Conservation (phyloP, 2,113 vertebrate species). For the Macroglossus sobrinus region DNA sequence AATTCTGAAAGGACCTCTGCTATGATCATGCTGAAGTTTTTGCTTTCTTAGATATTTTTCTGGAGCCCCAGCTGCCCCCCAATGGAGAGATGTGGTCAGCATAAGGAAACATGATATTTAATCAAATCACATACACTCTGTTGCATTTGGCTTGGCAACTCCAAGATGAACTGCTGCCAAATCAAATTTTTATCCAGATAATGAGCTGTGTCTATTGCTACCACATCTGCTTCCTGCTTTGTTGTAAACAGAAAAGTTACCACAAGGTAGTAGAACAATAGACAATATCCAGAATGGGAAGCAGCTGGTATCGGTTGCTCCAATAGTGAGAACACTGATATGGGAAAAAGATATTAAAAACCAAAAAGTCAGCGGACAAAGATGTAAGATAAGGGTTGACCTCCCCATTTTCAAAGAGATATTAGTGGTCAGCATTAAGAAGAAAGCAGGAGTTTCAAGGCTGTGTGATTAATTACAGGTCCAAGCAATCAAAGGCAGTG, state of each 20-base stretch:
- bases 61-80: not conserved
- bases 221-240: constrained; percentile 43
- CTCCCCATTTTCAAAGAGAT: not conserved
- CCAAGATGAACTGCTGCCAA: constrained; percentile 2
- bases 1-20: not conserved
- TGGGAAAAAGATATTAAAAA: not conserved
- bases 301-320: not conserved
- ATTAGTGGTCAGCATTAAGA: not conserved
- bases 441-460: not conserved
- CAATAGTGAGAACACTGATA: not conserved
- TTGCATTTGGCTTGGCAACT: constrained; percentile 45
- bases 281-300: not conserved
- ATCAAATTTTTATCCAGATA: constrained; percentile 50
- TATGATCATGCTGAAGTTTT: not conserved
- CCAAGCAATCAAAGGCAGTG: not conserved
- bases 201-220: constrained; percentile 16
- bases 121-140: constrained; percentile 15
- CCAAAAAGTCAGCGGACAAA: not conserved
- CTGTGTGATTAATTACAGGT: not conserved
- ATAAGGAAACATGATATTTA: constrained; percentile 2
- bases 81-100: not conserved
- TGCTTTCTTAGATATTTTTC: not conserved
- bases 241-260: constrained; percentile 15
- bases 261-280: not conserved
- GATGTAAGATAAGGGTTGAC: not conserved